Evolutionary conservation across 2,797 vertebrate species (phyloP), one percentile per base, ranked within the genome.

Genomic region (Dendrocincla tyrannina): DNA sequence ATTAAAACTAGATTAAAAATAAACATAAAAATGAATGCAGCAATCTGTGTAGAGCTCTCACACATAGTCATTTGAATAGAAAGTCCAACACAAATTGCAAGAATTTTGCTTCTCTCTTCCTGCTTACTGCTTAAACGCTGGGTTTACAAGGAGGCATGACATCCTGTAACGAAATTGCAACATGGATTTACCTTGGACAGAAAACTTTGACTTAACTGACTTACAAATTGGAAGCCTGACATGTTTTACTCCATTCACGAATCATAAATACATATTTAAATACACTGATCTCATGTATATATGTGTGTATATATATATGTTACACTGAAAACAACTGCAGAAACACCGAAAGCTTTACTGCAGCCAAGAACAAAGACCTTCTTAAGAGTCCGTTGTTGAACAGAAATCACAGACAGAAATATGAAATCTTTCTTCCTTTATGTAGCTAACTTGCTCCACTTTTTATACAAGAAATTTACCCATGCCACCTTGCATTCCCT

Each of bases 1-100:
- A 91, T 58, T 81, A 72, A 87, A 89, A 91, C 80, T 42, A 85
- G 87, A 59, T 80, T 89, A 53, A 93, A 94, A 95, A 83, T 62
- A 88, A 91, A 85, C 66, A 70, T 37, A n/a, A 81, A 88, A 85
- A 72, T 58, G 53, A 95, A 86, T 88, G 79, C 60, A 85, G 82
- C 91, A 95, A 78, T 89, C 76, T 95, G 58, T 55, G 59, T 72
- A 89, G 50, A 83, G 82, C 73, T 52, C 75, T 95, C 76, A 58
- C 53, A 62, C 12, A 53, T 2, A 84, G 47, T n/a, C 11, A 72
- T 89, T 23, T 63, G 35, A 93, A 73, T 37, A 77, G 72, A n/a
- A 91, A 93, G 60, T 66, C 73, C 82, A 93, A 93, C 13, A 72
- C 8, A 81, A 58, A 69, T 77, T 24, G 88, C 72, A 68, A 59